A percentile compares a stretch with the other conserved stretches of the same genome.
These are phyloP conservation scores for Lerema accius DNA, from an alignment of 1,140 invertebrate genomes.

Conservation along the genomic window DNA sequence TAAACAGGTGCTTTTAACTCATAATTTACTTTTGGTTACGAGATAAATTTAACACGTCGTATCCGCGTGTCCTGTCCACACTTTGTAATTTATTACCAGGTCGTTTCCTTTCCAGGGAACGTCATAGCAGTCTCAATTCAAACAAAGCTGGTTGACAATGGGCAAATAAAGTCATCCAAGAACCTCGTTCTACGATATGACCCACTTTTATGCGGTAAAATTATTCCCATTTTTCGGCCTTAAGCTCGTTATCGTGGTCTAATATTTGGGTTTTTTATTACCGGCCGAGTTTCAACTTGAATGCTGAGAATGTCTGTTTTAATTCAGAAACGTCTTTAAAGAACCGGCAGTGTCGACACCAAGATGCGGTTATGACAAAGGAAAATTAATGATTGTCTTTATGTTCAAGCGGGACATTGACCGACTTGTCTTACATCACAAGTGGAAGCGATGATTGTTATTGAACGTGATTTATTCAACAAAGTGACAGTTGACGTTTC, in stretches of 20 bases:
- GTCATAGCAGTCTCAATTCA: slow-evolving; percentile 44
- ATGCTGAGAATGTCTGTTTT: slow-evolving; percentile 40
- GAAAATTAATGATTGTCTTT: slow-evolving; percentile 51
- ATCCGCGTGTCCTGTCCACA: slow-evolving; percentile 49
- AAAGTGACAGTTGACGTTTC: too few species aligned
- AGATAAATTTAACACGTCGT: slow-evolving; percentile 42
- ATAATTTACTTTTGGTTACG: slow-evolving; percentile 38
- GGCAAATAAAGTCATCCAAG: slow-evolving; percentile 60
- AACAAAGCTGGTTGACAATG: slow-evolving; percentile 64
- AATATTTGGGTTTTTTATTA: slow-evolving; percentile 69
- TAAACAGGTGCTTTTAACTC: slow-evolving; percentile 50
- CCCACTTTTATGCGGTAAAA: slow-evolving; percentile 69
- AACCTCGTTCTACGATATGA: slow-evolving; percentile 55
- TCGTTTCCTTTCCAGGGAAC: slow-evolving; percentile 57
- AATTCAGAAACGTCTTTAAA: slow-evolving; percentile 44
- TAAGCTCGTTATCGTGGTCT: slow-evolving; percentile 62
- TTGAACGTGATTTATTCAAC: not conserved
- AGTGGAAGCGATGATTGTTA: not conserved
- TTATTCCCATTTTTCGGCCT: slow-evolving; percentile 56
- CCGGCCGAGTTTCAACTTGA: slow-evolving; percentile 46
- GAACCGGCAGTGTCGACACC: slow-evolving; percentile 38
- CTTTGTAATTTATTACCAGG: slow-evolving; percentile 59
- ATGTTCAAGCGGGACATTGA: slow-evolving; percentile 36
- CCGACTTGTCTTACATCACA: slow-evolving; percentile 9
- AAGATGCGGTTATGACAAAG: slow-evolving; percentile 44